Percentiles rank a stretch among this genome's conserved stretches.
phyloP scores from a whole-genome alignment of 2,797 vertebrate species.

The Pantherophis alleghaniensis region DNA sequence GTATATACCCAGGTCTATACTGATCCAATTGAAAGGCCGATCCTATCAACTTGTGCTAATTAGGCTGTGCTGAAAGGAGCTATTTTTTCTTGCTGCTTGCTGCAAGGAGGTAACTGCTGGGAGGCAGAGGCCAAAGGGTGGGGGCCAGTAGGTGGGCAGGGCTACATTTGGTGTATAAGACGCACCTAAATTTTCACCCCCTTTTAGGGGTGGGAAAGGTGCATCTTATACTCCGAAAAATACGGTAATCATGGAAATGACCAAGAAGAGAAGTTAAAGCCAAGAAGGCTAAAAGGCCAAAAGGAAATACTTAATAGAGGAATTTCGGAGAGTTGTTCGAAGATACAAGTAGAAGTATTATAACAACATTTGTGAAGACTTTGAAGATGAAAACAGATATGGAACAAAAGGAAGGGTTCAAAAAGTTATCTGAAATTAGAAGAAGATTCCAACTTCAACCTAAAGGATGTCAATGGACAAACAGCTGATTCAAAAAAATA shows the following conservation, averaged over 20 bases:
- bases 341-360: background rate
- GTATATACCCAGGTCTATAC: no score
- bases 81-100: no score
- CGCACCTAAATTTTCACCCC: no score
- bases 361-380: background rate
- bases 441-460: background rate
- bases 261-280: background rate
- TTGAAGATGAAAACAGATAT: background rate
- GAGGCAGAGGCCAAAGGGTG: no score
- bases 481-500: background rate
- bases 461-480: background rate
- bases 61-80: no score
- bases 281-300: background rate
- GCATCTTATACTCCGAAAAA: no score
- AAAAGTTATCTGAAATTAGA: background rate
- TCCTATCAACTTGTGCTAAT: no score
- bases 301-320: background rate
- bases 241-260: background rate
- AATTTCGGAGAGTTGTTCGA: background rate
- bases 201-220: no score
- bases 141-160: no score
- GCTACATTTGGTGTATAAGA: no score
- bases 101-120: no score
- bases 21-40: no score
- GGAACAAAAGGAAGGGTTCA: background rate